Conservation (phyloP, 2,113 vertebrate species). For the Euleptes europaea region DNA sequence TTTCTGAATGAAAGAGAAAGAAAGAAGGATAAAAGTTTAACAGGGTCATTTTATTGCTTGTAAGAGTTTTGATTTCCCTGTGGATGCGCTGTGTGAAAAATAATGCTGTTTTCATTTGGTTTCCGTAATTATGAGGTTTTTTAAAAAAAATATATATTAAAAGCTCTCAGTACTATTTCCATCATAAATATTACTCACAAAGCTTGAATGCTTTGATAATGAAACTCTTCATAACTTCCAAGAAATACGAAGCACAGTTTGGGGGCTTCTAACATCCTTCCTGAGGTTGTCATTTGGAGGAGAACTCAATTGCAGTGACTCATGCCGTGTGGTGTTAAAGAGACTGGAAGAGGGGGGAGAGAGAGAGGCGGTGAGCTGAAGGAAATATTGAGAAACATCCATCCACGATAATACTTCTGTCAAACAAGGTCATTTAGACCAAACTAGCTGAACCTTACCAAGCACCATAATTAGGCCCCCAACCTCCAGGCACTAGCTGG, state of each 20-base stretch:
- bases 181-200: slow-evolving; percentile 68
- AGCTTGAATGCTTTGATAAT: slow-evolving; percentile 65
- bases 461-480: no score
- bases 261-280: slow-evolving; percentile 56
- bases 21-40: slow-evolving; percentile 49
- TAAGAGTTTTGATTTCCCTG: slow-evolving; percentile 61
- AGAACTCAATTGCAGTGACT: slow-evolving; percentile 6
- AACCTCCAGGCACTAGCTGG: no score
- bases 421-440: not conserved
- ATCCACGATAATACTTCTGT: slow-evolving; percentile 28
- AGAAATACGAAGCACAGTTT: slow-evolving; percentile 59
- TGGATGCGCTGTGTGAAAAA: slow-evolving; percentile 62
- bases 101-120: slow-evolving; percentile 51
- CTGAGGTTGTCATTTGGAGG: slow-evolving; percentile 55
- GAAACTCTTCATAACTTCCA: slow-evolving; percentile 58
- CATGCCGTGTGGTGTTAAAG: slow-evolving; percentile 40
- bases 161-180: slow-evolving; percentile 54
- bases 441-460: no score
- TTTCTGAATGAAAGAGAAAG: slow-evolving; percentile 53
- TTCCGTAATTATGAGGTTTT: slow-evolving; percentile 46
- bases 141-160: slow-evolving; percentile 31
- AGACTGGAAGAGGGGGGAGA: slow-evolving; percentile 28
- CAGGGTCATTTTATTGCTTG: slow-evolving; percentile 62
- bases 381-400: slow-evolving; percentile 47
- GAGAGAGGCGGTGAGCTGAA: slow-evolving; percentile 8